Evolutionary conservation across 2,888 invertebrate genomes (phyloP).

Genomic region (Prenolepis imparis): DNA sequence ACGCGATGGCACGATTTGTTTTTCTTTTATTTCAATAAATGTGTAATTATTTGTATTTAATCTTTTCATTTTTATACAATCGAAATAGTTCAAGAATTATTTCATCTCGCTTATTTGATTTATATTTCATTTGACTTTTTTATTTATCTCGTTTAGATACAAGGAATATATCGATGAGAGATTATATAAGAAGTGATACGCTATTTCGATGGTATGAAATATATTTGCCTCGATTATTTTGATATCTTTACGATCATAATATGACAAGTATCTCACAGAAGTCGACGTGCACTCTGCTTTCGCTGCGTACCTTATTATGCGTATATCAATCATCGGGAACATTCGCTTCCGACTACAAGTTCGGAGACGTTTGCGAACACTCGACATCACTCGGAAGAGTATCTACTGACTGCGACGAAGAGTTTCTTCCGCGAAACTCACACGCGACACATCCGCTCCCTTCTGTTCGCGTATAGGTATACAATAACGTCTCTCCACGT

Average conservation of each 20-base stretch:
- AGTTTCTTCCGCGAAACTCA: constrained; percentile 41
- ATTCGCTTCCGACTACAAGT: constrained; percentile 24
- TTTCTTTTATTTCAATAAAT: neutral
- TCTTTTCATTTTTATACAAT: neutral
- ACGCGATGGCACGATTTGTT: constrained; percentile 11
- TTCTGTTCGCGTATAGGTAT: constrained; percentile 18
- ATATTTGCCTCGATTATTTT: neutral
- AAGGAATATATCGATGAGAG: too few species aligned
- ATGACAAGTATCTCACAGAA: neutral
- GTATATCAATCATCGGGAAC: constrained; percentile 15
- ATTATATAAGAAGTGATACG: neutral
- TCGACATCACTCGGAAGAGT: constrained; percentile 22
- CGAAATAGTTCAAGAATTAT: neutral
- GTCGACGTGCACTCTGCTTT: constrained; percentile 14
- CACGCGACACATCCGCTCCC: constrained; percentile 27
- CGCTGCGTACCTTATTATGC: constrained; percentile 27
- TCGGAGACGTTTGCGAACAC: constrained; percentile 30
- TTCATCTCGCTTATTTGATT: neutral
- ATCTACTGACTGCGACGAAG: neutral
- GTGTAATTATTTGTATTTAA: neutral
- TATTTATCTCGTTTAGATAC: neutral
- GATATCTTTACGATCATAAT: neutral
- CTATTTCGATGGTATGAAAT: neutral
- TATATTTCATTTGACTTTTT: neutral
- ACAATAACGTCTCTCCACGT: constrained; percentile 14